Evolutionary conservation across 53 echinoderm and acorn worm genomes (phyloP), one percentile per base, ranked within the genome.

Genomic region (Stichopus horrens): DNA sequence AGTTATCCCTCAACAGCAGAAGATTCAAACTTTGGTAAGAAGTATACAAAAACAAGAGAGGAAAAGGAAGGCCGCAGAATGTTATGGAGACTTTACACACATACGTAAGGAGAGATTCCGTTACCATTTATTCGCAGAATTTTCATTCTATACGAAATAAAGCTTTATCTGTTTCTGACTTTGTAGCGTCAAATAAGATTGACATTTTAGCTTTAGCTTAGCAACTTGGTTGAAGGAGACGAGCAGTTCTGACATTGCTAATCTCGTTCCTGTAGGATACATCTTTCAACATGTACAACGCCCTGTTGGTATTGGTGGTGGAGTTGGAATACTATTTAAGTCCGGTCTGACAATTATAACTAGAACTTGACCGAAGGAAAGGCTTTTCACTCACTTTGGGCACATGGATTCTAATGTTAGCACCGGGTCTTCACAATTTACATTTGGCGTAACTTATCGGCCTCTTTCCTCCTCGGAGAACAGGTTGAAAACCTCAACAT

Each of bases 401-500:
- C 86, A 86, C 16, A 53, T 86, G 74, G 74, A 86, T 54, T 86
- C 74, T 22, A 18, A 55, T 53, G 74, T 86, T 73, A 86, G 73
- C 53, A 74, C 55, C 73, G 86, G 74, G 52, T 18, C 22, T 21
- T 73, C 74, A 73, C 86, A 86, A 74, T 9, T 86, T 54, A 19
- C 54, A 23, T 7, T 73, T 53, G 19, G 54, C 54, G 68, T 79
- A 23, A 71, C 79, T 66, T 89, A 89, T 71, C 81, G 80, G 51
- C 89, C 81, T 65, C 89, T 80, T 65, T n/a, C 68, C 65, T 89
- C 83, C 83, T 65, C 79, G 13, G 79, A 67, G 54, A 89, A 67
- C 52, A 52, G 89, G 23, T 68, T 79, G 21, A 78, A 77, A 23
- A 89, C 54, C 81, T 65, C 79, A 19, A 14, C 51, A 71, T 89